Evolutionary conservation across 2,888 invertebrate genomes (phyloP).

Genomic region (Anarsia innoxiella): DNA sequence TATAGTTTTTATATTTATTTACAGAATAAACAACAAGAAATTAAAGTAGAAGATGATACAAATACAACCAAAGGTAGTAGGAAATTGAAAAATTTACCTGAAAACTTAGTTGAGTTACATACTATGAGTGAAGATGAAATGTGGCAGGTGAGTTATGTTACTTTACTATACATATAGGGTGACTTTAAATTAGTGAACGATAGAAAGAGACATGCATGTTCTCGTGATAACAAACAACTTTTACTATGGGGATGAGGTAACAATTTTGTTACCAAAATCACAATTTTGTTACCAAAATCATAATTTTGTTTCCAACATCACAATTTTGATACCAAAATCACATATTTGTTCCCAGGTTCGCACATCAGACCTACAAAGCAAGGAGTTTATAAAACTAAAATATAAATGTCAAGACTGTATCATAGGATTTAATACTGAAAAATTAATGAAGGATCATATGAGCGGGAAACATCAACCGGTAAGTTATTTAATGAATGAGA

Average conservation of each 20-base stretch:
- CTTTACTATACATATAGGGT: too few species aligned
- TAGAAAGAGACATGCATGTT: too few species aligned
- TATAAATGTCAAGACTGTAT: conserved; percentile 46
- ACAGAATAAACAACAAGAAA: background rate
- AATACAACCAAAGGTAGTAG: conserved; percentile 17
- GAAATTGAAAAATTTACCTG: conserved; percentile 47
- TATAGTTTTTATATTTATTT: background rate
- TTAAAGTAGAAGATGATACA: conserved; percentile 10
- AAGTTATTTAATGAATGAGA: too few species aligned
- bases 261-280: too few species aligned
- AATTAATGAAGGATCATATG: conserved; percentile 39
- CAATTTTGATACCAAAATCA: too few species aligned
- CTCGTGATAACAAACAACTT: too few species aligned
- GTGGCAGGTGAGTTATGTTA: conserved; percentile 44
- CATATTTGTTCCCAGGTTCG: conserved; percentile 11
- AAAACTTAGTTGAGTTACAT: conserved; percentile 40
- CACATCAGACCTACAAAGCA: conserved; percentile 30
- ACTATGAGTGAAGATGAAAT: conserved; percentile 50
- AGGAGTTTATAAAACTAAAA: conserved; percentile 36
- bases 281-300: too few species aligned
- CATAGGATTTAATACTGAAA: conserved; percentile 43
- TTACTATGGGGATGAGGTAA: too few species aligned
- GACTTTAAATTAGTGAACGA: too few species aligned
- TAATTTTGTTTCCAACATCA: too few species aligned
- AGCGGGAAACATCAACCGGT: conserved; percentile 48